Conservation (phyloP, 2,113 vertebrate genomes). For the Carassius auratus region DNA sequence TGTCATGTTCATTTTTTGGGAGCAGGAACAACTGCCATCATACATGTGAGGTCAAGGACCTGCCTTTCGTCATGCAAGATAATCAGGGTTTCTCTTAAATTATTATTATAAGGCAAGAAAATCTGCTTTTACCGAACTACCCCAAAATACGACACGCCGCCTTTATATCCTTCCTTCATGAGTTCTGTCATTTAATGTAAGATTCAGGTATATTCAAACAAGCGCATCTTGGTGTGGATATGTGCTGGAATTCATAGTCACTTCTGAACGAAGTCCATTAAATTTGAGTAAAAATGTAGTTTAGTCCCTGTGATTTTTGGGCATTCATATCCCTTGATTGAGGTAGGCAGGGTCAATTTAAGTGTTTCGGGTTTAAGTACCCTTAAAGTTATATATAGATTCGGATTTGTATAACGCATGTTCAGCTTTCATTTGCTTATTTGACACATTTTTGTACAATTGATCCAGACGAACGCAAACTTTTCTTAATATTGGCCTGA, state of each 20-base stretch:
- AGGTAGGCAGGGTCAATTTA: neutral
- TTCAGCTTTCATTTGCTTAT: neutral
- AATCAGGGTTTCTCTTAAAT: conserved; percentile 71
- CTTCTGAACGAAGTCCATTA: neutral
- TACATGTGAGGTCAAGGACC: conserved; percentile 71
- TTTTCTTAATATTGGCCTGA: conserved; percentile 78
- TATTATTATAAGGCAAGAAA: neutral
- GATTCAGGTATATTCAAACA: neutral
- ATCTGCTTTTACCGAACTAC: neutral
- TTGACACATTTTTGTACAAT: conserved; percentile 75
- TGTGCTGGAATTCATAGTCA: neutral
- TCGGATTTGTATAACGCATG: neutral
- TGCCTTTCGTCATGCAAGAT: conserved; percentile 71
- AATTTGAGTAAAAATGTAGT: neutral
- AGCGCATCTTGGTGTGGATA: neutral
- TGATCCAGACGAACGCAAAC: conserved; percentile 75
- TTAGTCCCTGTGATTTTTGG: neutral
- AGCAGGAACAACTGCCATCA: conserved; percentile 67
- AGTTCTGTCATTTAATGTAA: neutral
- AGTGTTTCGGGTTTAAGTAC: neutral
- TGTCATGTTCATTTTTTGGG: conserved; percentile 59
- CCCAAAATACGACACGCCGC: neutral
- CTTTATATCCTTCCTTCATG: neutral
- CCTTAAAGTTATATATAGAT: neutral
- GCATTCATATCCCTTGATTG: neutral